Conservation (phyloP, 2,797 vertebrate species). For the Nannoperca australis region DNA sequence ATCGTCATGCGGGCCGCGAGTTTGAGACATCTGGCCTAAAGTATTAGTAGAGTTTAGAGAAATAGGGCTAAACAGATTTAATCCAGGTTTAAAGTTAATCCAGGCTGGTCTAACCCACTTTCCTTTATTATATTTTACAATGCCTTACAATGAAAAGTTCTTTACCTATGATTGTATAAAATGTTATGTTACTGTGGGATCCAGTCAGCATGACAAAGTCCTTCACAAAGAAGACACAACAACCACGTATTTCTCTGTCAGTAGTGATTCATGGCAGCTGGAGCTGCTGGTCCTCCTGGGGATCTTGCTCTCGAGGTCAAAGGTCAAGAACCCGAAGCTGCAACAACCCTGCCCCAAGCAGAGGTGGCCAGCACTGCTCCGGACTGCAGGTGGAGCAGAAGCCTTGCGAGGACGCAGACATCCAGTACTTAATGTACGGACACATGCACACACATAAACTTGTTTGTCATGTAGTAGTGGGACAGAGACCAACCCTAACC, state of each 20-base stretch:
- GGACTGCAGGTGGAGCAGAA: conserved; percentile 83
- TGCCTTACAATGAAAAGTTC: not conserved
- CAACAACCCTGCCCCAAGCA: conserved; percentile 87
- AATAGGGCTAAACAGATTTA: not conserved
- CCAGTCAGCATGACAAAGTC: not conserved
- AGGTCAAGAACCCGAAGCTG: conserved; percentile 87
- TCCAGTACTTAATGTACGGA: conserved; percentile 88
- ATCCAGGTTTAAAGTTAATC: not conserved
- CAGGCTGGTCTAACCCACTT: not conserved
- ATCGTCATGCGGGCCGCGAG: too few relatives aligned
- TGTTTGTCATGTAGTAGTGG: too few relatives aligned
- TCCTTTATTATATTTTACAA: not conserved
- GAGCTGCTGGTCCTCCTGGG: conserved; percentile 95
- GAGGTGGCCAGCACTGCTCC: conserved; percentile 85
- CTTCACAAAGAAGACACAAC: not conserved
- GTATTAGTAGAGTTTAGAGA: not conserved
- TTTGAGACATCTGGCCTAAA: too few relatives aligned
- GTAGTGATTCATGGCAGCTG: conserved; percentile 89
- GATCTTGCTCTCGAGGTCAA: conserved; percentile 85
- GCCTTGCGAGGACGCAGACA: conserved; percentile 86
- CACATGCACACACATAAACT: not conserved
- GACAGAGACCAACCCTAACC: not conserved
- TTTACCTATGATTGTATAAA: not conserved
- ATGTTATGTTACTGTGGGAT: not conserved
- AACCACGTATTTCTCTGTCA: conserved; percentile 52